These are phyloP conservation scores for Mycteria americana DNA, from an alignment of 2,797 vertebrate species.

Conservation along the genomic window DNA sequence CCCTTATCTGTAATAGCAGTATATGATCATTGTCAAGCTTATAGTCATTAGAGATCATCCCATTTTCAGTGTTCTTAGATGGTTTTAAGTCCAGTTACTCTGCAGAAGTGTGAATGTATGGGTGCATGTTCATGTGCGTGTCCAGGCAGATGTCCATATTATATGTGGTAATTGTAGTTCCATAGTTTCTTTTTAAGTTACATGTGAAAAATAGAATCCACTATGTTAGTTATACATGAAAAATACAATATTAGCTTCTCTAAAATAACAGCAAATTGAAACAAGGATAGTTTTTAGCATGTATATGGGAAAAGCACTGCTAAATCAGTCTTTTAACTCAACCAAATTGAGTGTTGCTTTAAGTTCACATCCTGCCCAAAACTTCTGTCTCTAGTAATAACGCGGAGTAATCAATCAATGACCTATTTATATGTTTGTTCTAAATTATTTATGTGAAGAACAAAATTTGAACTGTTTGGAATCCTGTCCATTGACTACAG, in stretches of 20 bases:
- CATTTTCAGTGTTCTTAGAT: neutral
- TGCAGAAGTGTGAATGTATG: neutral
- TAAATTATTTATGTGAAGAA: neutral
- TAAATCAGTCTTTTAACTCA: neutral
- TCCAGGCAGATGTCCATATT: neutral
- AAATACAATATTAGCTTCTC: neutral
- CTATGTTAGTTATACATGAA: neutral
- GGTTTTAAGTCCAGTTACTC: neutral
- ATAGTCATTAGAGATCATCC: neutral
- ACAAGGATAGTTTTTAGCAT: neutral
- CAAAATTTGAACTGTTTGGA: neutral
- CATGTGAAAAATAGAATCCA: neutral
- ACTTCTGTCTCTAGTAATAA: neutral
- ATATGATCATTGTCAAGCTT: neutral
- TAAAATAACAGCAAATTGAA: neutral
- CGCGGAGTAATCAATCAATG: neutral
- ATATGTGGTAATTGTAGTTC: neutral
- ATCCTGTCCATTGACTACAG: neutral
- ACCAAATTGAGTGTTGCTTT: neutral
- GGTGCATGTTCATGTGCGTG: neutral
- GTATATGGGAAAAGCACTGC: neutral
- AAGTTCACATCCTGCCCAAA: neutral
- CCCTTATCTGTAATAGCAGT: neutral
- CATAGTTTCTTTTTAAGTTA: neutral
- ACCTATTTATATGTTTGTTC: neutral